Evolutionary conservation across 1,140 invertebrate genomes (phyloP), one percentile per base, ranked within the genome.

Genomic region (Micrasema minimum): DNA sequence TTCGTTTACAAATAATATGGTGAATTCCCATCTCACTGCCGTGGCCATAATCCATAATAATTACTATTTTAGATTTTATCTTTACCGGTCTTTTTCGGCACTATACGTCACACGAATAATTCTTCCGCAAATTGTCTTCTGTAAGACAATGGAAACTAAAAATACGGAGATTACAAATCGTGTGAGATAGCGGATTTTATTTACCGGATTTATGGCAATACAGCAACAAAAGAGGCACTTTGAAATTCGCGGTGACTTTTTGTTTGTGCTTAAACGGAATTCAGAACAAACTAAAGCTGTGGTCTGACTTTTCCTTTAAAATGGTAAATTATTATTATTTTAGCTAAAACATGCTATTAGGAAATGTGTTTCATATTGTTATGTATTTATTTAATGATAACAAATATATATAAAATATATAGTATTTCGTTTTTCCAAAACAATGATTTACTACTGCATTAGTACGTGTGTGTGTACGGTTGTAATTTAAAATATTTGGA

Each of bases 101-200:
- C 22, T 35, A 45, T 31, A 59, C 38, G 37, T 69, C 51, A 45
- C 57, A 14, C n/a, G 46, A 57, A 51, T 62, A 62, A 69, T 62
- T 38, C 46, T 35, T 43, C 23, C 41, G 51, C 67, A 62, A 69
- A 69, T 69, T 69, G 14, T 64, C 12, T 35, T 51, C 53, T 37
- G 46, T 45, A 69, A 61, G 57, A 69, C 43, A 69, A 51, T 62
- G 23, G 4, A 11, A 22, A 4, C 51, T 6, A 43, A 62, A 61
- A 61, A 62, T 61, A 45, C 43, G 41, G 12, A 48, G 41, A 46
- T 64, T 64, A 41, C 23, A 51, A 62, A 51, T 31, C 66, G 66
- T 55, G 41, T 45, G 35, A 45, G 67, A 62, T 51, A 64, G 62
- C 23, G 57, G 22, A 69, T 51, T 51, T 51, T 64, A 62, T 69